Evolutionary conservation across 2,888 invertebrate genomes (phyloP).

Genomic region (Hemaris fuciformis): DNA sequence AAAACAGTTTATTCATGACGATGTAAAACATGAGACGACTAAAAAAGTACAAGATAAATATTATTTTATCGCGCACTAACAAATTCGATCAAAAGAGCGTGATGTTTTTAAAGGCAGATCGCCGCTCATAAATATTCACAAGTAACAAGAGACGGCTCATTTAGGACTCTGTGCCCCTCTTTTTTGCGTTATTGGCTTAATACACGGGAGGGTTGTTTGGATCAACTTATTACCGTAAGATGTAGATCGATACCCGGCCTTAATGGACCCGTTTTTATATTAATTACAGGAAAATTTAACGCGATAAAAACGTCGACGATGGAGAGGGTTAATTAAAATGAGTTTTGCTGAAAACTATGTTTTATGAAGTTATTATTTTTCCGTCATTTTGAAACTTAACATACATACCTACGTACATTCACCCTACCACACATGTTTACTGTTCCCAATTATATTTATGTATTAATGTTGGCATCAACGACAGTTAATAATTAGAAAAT

Average conservation of each 20-base stretch:
- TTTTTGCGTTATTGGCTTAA: conserved; percentile 78
- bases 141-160: conserved; percentile 76
- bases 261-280: conserved; percentile 72
- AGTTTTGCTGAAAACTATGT: too few species aligned
- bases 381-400: too few species aligned
- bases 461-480: too few species aligned
- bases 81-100: conserved; percentile 55
- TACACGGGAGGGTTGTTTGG: conserved; percentile 71
- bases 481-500: too few species aligned
- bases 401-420: too few species aligned
- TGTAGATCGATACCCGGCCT: conserved; percentile 62
- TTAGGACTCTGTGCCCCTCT: conserved; percentile 68
- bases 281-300: conserved; percentile 54
- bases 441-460: too few species aligned
- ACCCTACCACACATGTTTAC: too few species aligned
- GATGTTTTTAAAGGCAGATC: conserved; percentile 49
- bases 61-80: conserved; percentile 24
- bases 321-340: conserved; percentile 14
- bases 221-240: conserved; percentile 64
- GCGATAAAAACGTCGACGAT: conserved; percentile 29
- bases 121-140: conserved; percentile 78
- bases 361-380: too few species aligned
- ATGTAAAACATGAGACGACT: too few species aligned
- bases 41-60: not conserved
- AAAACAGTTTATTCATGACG: too few species aligned